phyloP scores from a whole-genome alignment of 2,888 invertebrate species.

The Anthophora plumipes region DNA sequence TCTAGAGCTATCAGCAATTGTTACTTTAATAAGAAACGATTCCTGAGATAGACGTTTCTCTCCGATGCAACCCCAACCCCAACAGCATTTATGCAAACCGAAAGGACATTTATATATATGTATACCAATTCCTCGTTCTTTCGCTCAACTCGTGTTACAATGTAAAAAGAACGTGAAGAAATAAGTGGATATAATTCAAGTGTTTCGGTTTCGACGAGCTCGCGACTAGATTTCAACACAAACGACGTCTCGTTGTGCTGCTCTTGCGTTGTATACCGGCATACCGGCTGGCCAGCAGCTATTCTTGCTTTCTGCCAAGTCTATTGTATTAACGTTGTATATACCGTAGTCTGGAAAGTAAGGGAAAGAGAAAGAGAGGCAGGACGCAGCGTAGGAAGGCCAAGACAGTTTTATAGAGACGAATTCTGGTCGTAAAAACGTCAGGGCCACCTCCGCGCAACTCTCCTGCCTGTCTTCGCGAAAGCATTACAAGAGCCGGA shows the following conservation, averaged over 20 bases:
- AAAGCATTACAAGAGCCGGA: conserved; percentile 76
- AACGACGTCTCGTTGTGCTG: conserved; percentile 42
- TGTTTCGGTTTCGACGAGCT: conserved; percentile 8
- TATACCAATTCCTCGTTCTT: too few relatives aligned
- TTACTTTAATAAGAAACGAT: too few relatives aligned
- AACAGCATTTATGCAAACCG: too few relatives aligned
- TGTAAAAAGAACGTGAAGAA: too few relatives aligned
- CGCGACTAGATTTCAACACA: conserved; percentile 31
- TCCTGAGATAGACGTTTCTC: too few relatives aligned
- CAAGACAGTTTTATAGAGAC: conserved; percentile 83
- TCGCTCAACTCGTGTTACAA: background rate
- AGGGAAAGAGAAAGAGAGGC: conserved; percentile 43
- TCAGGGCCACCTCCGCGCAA: conserved; percentile 76
- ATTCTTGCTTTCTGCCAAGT: conserved; percentile 70
- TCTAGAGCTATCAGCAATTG: background rate
- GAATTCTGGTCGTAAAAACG: conserved; percentile 82
- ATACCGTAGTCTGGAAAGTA: conserved; percentile 46
- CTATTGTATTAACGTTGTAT: conserved; percentile 70
- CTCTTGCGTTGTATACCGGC: conserved; percentile 25
- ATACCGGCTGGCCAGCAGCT: conserved; percentile 60
- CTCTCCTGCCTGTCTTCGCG: conserved; percentile 75
- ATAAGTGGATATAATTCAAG: background rate
- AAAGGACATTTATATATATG: too few relatives aligned
- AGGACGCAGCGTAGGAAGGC: conserved; percentile 67
- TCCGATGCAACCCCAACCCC: too few relatives aligned